Percentiles rank a stretch among this genome's conserved stretches.
Conservation (phyloP, 1,140 invertebrate species). For the Lucilia cuprina region DNA sequence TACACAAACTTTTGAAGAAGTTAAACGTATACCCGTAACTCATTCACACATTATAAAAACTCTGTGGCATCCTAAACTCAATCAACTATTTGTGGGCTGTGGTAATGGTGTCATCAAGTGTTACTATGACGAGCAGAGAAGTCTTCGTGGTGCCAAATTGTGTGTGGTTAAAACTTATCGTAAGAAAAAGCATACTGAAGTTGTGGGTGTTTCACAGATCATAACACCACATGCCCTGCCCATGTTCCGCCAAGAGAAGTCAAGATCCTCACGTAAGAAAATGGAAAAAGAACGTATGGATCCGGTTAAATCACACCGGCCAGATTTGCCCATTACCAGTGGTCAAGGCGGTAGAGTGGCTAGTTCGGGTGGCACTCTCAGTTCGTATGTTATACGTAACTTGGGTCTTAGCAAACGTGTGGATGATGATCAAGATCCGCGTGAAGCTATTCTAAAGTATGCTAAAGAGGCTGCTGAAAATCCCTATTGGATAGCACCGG, state of each 20-base stretch:
- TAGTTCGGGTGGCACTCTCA: constrained; percentile 93
- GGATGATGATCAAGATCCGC: constrained; percentile 94
- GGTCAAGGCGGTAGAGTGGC: constrained; percentile 90
- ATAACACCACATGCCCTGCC: constrained; percentile 97
- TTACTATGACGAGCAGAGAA: constrained; percentile 87
- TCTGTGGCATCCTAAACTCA: constrained; percentile 95
- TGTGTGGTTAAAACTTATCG: constrained; percentile 84
- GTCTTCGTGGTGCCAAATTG: constrained; percentile 88
- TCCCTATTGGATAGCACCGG: constrained; percentile 95
- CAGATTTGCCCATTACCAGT: constrained; percentile 95
- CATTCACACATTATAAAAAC: constrained; percentile 87
- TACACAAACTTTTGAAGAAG: constrained; percentile 77
- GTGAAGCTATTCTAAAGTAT: constrained; percentile 95
- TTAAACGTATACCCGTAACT: constrained; percentile 77
- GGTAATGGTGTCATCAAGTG: constrained; percentile 91
- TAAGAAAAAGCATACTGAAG: constrained; percentile 82
- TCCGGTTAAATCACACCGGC: constrained; percentile 89
- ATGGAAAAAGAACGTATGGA: constrained; percentile 92
- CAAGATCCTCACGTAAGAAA: constrained; percentile 87
- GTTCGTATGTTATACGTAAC: constrained; percentile 96
- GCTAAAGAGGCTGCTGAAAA: constrained; percentile 97
- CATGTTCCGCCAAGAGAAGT: constrained; percentile 91
- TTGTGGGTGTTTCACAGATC: constrained; percentile 91
- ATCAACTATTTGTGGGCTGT: constrained; percentile 93
- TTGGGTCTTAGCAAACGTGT: constrained; percentile 92